A percentile compares a stretch with the other conserved stretches of the same genome.
These are phyloP conservation scores for Adelges cooleyi DNA, from an alignment of 1,140 invertebrate species.

Conservation along the genomic window DNA sequence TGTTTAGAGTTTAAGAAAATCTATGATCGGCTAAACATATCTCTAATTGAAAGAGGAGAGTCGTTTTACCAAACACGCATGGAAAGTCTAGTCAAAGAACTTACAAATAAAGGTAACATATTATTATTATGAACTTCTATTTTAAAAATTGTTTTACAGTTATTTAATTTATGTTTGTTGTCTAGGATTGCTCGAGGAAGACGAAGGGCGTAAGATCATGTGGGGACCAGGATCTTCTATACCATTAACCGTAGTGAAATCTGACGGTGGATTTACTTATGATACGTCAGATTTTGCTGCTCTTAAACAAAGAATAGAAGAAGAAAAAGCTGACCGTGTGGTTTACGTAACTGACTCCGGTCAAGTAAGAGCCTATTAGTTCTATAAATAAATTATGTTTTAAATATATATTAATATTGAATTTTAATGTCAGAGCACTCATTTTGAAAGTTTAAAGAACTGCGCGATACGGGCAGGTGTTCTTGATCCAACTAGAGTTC, in stretches of 20 bases:
- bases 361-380: slow-evolving; percentile 48
- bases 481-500: slow-evolving; percentile 48
- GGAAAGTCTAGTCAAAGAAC: slow-evolving; percentile 66
- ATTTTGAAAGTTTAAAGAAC: slow-evolving; percentile 65
- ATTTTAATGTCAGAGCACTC: slow-evolving; percentile 45
- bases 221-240: slow-evolving; percentile 45
- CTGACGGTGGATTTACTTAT: slow-evolving; percentile 97
- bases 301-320: slow-evolving; percentile 73
- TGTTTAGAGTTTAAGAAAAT: slow-evolving; percentile 73
- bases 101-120: slow-evolving; percentile 54
- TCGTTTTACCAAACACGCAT: slow-evolving; percentile 95
- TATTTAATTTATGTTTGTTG: too few species aligned
- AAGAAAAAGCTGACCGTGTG: slow-evolving; percentile 81
- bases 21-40: slow-evolving; percentile 61
- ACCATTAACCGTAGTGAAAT: slow-evolving; percentile 92
- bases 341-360: slow-evolving; percentile 94
- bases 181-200: slow-evolving; percentile 57
- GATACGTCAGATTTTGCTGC: slow-evolving; percentile 97
- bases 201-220: slow-evolving; percentile 90
- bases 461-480: slow-evolving; percentile 62
- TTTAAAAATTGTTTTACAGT: too few species aligned
- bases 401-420: not conserved
- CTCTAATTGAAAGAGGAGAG: slow-evolving; percentile 78
- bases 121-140: not conserved
- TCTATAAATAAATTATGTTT: not conserved